Conservation (phyloP, 2,797 vertebrate species). For the Lateolabrax maculatus region DNA sequence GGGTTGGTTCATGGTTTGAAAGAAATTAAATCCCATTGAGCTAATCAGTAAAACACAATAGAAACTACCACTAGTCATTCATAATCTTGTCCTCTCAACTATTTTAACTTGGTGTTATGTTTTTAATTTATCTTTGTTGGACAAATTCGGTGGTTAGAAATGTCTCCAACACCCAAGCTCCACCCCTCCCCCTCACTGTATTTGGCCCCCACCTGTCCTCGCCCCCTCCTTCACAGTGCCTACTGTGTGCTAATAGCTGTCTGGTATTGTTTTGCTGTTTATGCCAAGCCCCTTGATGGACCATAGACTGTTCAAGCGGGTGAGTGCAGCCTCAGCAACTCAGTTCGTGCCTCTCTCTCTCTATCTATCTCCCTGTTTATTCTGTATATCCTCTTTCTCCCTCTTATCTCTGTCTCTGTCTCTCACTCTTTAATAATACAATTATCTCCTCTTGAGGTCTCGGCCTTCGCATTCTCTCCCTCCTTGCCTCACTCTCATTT, state of each 20-base stretch:
- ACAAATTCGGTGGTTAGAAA: constrained; percentile 65
- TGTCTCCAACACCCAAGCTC: constrained; percentile 68
- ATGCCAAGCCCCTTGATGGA: constrained; percentile 99
- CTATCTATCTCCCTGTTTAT: constrained; percentile 69
- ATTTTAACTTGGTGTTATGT: constrained; percentile 45
- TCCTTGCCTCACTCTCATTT: constrained; percentile 54
- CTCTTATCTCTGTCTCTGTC: constrained; percentile 68
- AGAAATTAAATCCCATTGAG: constrained; percentile 16
- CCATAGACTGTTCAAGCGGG: constrained; percentile 99
- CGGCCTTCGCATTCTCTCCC: constrained; percentile 74
- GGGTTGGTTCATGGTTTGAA: constrained; percentile 19
- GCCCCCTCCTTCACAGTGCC: constrained; percentile 81
- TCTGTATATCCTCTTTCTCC: constrained; percentile 81
- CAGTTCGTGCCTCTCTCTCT: constrained; percentile 82
- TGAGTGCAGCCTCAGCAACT: constrained; percentile 99
- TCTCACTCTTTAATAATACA: constrained; percentile 67
- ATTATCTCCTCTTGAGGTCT: constrained; percentile 78
- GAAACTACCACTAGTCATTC: constrained; percentile 13
- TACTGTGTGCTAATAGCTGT: constrained; percentile 98
- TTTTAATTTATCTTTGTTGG: constrained; percentile 50
- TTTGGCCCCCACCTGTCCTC: constrained; percentile 72
- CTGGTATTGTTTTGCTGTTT: constrained; percentile 99
- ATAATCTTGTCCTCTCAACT: constrained; percentile 24
- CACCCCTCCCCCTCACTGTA: constrained; percentile 66
- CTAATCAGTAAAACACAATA: constrained; percentile 48